Evolutionary conservation across 2,113 vertebrate species (phyloP).

Genomic region (Promerops cafer): DNA sequence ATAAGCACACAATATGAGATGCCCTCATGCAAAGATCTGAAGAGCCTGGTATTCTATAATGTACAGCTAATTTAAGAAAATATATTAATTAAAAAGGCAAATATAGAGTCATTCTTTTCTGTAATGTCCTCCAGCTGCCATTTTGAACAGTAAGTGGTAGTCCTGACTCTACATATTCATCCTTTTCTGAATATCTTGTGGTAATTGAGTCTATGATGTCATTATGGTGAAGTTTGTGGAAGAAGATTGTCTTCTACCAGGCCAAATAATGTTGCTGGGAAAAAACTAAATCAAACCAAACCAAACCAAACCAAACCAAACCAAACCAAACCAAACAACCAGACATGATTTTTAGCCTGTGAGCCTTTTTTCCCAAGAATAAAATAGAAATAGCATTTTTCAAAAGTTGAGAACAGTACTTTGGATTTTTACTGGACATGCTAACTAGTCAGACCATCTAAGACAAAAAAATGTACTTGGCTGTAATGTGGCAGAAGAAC

Average conservation of each 20-base stretch:
- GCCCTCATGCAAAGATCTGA: not conserved
- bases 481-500: not conserved
- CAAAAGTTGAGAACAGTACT: not conserved
- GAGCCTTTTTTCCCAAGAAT: not conserved
- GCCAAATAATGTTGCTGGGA: not conserved
- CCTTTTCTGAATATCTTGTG: not conserved
- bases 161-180: not conserved
- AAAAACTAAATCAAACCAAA: not conserved
- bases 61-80: not conserved
- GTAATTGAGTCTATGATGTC: not conserved
- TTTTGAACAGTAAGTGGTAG: not conserved
- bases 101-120: not conserved
- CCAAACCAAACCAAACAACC: fast-evolving
- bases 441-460: not conserved
- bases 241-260: not conserved
- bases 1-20: not conserved
- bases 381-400: not conserved
- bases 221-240: not conserved
- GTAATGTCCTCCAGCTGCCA: not conserved
- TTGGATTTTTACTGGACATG: not conserved
- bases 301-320: too few relatives aligned
- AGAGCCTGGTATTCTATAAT: not conserved
- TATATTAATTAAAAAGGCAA: not conserved
- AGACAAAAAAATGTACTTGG: not conserved
- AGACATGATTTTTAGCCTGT: not conserved